Conservation (phyloP, 2,888 invertebrate species). For the Congeria kusceri region DNA sequence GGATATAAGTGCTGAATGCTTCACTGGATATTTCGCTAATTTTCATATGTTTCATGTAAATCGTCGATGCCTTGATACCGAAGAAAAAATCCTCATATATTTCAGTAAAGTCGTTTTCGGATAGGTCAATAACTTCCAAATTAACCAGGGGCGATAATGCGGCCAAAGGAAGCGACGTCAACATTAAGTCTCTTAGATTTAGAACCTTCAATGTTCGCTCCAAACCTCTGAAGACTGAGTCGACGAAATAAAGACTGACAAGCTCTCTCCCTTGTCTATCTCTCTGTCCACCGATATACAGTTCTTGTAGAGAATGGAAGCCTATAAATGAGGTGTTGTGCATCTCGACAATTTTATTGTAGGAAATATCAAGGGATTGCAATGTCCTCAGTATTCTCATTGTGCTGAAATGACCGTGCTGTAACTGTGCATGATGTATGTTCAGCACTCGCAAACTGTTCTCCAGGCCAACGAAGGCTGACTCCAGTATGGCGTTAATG, state of each 20-base stretch:
- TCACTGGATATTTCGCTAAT: conserved; percentile 45
- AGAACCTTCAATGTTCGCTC: conserved; percentile 50
- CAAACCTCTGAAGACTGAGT: conserved; percentile 59
- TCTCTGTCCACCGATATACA: conserved; percentile 58
- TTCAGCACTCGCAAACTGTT: conserved; percentile 37
- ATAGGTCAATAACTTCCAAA: conserved; percentile 49
- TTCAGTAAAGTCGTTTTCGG: conserved; percentile 53
- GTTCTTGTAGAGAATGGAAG: conserved; percentile 48
- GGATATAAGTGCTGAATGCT: conserved; percentile 44
- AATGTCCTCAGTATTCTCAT: conserved; percentile 43
- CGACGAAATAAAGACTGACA: conserved; percentile 43
- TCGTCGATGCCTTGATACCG: conserved; percentile 36
- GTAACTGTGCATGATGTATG: conserved; percentile 42
- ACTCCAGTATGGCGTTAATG: conserved; percentile 38
- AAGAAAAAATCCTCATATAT: conserved; percentile 58
- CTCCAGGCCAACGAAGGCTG: conserved; percentile 53
- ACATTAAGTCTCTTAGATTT: conserved; percentile 39
- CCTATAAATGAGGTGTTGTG: conserved; percentile 61
- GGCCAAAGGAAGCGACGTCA: conserved; percentile 46
- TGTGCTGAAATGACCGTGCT: conserved; percentile 53
- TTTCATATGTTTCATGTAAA: conserved; percentile 46
- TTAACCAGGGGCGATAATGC: conserved; percentile 39
- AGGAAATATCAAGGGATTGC: conserved; percentile 48
- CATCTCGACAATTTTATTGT: conserved; percentile 62
- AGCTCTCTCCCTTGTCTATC: conserved; percentile 20